Base-by-base conservation (phyloP, 1,140 invertebrate genomes). In the Zaprionus ghesquierei region DNA sequence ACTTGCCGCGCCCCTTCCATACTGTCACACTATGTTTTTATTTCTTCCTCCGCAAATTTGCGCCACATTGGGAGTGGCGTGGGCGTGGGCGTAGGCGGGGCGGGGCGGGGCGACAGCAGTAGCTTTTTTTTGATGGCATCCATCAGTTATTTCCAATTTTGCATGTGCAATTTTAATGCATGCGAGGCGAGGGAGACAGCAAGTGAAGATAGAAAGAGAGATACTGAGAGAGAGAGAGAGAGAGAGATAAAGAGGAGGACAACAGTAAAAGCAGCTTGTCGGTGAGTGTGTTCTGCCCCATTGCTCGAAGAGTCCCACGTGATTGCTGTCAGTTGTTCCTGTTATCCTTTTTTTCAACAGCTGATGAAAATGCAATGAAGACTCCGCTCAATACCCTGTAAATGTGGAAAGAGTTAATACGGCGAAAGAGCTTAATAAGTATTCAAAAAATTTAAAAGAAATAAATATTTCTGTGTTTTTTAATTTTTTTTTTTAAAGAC, bases 71-170 rank as follows among this genome's bases (percentile, higher is more conserved):
- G 6, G 25, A 20, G 35, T 5, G 66, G 27, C n/a, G 15, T 10
- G 38, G 44, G 5, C 33, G 35, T 41, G 35, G 35, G 29, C 31
- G 12, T 22, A 18, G 20, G 13, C 35, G 10, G 35, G 22, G 33
- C 6, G 44, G 15, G 31, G 25, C 2, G 49, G 51, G 56, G 60
- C 66, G 44, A 64, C 55, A 65, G 54, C 69, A 66, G 69, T 66
- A 75, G 75, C 68, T 69, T 68, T 82, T 87, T 87, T 87, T 87
- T 87, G 82, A 87, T 76, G 79, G 82, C 75, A 79, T 87, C 84
- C 82, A 87, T 87, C 82, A 87, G 79, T 87, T 87, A 79, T 87
- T 87, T 87, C 72, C 84, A 79, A 86, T 86, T 86, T 86, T 73
- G 70, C 68, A 79, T 89, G 79, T 79, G 71, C 76, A 82, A 82